Evolutionary conservation across 2,113 vertebrate species (phyloP).

Genomic region (Hemichromis elongatus): DNA sequence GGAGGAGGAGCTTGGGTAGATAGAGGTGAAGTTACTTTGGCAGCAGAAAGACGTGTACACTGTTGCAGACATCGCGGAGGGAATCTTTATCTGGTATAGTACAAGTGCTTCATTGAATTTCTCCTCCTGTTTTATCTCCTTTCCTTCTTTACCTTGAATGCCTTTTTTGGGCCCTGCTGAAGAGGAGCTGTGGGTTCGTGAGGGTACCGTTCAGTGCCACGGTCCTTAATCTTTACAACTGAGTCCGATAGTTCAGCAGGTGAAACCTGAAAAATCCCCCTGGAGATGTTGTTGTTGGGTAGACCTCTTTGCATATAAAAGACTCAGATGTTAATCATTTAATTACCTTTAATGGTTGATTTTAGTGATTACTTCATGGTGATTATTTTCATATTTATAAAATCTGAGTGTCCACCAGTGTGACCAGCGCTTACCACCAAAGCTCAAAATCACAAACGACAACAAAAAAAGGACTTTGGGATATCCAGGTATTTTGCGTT

Average conservation of each 20-base stretch:
- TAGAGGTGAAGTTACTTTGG: not conserved
- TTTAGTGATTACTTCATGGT: not conserved
- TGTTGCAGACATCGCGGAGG: not conserved
- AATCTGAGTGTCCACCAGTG: not conserved
- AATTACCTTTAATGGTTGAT: not conserved
- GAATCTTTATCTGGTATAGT: conserved; percentile 22
- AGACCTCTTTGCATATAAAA: not conserved
- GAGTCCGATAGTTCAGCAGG: not conserved
- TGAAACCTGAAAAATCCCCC: not conserved
- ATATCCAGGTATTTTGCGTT: not conserved
- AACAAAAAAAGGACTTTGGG: not conserved
- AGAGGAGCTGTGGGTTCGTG: not conserved
- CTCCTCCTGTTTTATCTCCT: not conserved
- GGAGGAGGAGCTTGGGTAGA: not conserved
- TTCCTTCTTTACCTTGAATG: conserved; percentile 13
- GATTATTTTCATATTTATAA: not conserved
- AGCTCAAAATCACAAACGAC: not conserved
- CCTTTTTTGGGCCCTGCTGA: not conserved
- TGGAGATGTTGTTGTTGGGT: not conserved
- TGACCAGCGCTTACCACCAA: not conserved
- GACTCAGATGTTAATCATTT: not conserved
- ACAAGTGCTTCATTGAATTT: not conserved
- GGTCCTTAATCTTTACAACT: not conserved
- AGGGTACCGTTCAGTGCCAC: not conserved
- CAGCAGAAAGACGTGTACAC: not conserved